phyloP scores from a whole-genome alignment of 2,888 invertebrate genomes.

The Pedicia rivosa region DNA sequence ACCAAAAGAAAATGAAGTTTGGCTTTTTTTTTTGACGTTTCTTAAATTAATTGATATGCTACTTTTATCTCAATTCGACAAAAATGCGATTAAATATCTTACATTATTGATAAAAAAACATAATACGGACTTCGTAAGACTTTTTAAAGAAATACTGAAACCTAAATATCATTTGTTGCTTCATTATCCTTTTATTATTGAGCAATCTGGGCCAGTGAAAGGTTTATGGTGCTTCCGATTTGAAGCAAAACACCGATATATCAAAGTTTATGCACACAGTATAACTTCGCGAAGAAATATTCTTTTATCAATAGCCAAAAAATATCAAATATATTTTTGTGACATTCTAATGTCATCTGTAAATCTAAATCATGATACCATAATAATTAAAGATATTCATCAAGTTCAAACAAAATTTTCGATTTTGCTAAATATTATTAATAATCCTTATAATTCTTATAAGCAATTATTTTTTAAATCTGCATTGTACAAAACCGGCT shows the following conservation, averaged over 20 bases:
- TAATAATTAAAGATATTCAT: too few relatives aligned
- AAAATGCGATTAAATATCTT: background rate
- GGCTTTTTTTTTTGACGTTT: background rate
- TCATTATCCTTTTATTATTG: background rate
- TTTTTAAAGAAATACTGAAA: background rate
- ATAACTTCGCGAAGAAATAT: slow-evolving; percentile 7
- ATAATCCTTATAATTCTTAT: too few relatives aligned
- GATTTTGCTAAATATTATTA: too few relatives aligned
- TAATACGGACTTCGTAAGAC: background rate
- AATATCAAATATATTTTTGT: slow-evolving; percentile 6
- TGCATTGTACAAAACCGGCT: too few relatives aligned
- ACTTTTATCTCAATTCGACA: background rate
- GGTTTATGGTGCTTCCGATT: background rate
- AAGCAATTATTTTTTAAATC: too few relatives aligned
- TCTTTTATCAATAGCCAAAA: slow-evolving; percentile 5
- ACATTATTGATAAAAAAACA: background rate
- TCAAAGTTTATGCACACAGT: background rate
- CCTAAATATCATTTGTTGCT: background rate
- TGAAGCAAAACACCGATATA: background rate
- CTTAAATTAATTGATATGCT: background rate
- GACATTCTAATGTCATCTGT: background rate
- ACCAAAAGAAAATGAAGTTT: background rate
- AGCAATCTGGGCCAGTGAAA: background rate
- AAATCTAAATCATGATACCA: too few relatives aligned
- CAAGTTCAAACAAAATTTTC: too few relatives aligned